Evolutionary conservation across 2,797 vertebrate species (phyloP), one percentile per base, ranked within the genome.

Genomic region (Pangasius sanitwongsei): DNA sequence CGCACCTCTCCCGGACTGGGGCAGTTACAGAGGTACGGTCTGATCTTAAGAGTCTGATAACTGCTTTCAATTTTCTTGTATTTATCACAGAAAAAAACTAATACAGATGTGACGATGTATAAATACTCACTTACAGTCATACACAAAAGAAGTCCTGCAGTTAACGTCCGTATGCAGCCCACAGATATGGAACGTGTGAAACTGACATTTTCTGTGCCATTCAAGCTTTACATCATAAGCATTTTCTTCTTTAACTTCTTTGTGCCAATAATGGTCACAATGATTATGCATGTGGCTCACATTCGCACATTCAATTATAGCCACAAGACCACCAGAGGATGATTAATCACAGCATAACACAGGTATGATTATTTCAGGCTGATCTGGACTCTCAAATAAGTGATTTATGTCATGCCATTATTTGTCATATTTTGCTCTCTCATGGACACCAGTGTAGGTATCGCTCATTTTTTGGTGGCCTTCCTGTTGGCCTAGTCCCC

Each of bases 401-500:
- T 77, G 11, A n/a, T 55, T 80, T 44, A 75, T 28, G 0, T 28
- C 20, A 48, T 48, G 25, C 44, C 70, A 80, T 31, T 75, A n/a
- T 74, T 84, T 81, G 15, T 89, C 88, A 94, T 82, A 18, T 65
- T 25, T 75, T 61, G 13, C 28, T 37, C 50, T 57, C 61, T 6
- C 9, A 48, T 50, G 11, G n/a, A 25, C 5, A 59, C 31, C n/a
- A 74, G 41, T 81, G 74, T 83, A 96, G 95, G 93, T 96, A 87
- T 96, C 94, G 70, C 90, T 96, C 86, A 94, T 96, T 86, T 92
- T 95, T 89, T 94, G 94, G 95, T 92, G 70, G 93, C 92, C 90
- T 95, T 94, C 85, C 95, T 96, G 89, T 94, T 95, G 83, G 96
- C 95, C 0, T 96, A 95, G 95, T 96, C 95, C 57, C 96, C 94